Percentiles rank a stretch among this genome's conserved stretches.
phyloP scores from a whole-genome alignment of 2,888 invertebrate species.

The Folsomia candida region DNA sequence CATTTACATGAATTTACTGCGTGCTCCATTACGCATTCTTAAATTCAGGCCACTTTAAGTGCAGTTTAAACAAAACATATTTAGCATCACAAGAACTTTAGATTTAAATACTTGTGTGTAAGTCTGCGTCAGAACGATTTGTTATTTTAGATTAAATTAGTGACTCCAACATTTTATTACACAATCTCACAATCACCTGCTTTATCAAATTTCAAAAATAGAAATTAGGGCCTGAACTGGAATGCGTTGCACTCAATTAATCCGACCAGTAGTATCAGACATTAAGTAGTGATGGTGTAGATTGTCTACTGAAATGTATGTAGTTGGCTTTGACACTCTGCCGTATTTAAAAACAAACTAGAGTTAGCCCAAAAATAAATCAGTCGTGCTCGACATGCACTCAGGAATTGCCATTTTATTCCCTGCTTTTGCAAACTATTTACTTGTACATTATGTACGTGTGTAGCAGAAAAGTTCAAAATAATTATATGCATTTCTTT shows the following conservation, averaged over 20 bases:
- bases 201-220: background rate
- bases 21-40: too few relatives aligned
- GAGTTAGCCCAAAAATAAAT: conserved; percentile 30
- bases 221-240: conserved; percentile 18
- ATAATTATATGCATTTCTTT: background rate
- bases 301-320: background rate
- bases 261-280: background rate
- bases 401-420: background rate
- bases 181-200: background rate
- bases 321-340: conserved; percentile 27
- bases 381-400: background rate
- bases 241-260: conserved; percentile 31
- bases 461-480: background rate
- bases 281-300: background rate
- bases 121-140: too few relatives aligned
- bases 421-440: background rate
- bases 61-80: too few relatives aligned
- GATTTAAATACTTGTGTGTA: too few relatives aligned
- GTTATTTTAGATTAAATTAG: too few relatives aligned
- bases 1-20: background rate
- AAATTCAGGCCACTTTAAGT: too few relatives aligned
- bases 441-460: too few relatives aligned
- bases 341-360: conserved; percentile 31
- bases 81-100: background rate
- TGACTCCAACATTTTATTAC: too few relatives aligned